phyloP scores from a whole-genome alignment of 2,113 vertebrate species.

The Poicephalus gulielmi region DNA sequence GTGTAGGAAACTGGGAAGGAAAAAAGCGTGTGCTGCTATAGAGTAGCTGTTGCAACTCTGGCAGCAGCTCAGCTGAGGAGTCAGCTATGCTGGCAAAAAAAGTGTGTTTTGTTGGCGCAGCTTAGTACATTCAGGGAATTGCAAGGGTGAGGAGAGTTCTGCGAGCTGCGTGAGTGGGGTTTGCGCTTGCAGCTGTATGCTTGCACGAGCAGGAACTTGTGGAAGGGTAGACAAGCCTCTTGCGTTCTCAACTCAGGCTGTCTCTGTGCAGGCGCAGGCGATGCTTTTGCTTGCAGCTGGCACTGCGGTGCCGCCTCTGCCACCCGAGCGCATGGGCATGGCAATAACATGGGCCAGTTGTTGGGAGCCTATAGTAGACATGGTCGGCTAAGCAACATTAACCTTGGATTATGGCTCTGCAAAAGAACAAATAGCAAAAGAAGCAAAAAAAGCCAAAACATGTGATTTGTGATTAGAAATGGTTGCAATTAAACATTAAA shows the following conservation, averaged over 20 bases:
- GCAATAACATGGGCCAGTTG: neutral
- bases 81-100: neutral
- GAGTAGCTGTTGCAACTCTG: neutral
- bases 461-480: neutral
- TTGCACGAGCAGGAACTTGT: neutral
- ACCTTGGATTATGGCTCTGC: neutral
- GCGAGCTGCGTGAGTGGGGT: neutral
- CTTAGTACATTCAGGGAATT: neutral
- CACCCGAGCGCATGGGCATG: neutral
- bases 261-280: neutral
- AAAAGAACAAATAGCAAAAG: neutral
- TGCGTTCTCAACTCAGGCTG: neutral
- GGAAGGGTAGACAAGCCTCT: neutral
- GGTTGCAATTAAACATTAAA: neutral
- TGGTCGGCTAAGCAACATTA: neutral
- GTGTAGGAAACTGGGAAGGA: neutral
- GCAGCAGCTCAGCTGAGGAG: neutral
- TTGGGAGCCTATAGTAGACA: neutral
- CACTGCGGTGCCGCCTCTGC: neutral
- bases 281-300: neutral
- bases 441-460: neutral
- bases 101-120: conserved; percentile 1
- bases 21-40: neutral
- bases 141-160: neutral
- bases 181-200: neutral